Evolutionary conservation across 2,888 invertebrate genomes (phyloP).

Genomic region (Ochropleura leucogaster): DNA sequence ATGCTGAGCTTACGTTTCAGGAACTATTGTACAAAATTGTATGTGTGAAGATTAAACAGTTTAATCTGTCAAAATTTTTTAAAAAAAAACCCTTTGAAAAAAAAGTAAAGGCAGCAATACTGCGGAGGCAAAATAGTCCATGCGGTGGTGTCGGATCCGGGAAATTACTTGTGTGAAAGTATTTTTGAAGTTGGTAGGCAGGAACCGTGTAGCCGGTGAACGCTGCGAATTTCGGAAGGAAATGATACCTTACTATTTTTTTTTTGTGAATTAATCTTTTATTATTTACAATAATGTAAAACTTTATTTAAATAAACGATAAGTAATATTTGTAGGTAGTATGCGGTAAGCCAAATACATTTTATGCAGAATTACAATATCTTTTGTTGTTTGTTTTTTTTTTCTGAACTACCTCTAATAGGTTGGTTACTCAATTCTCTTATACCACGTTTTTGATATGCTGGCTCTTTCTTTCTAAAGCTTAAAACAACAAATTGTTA

Average conservation of each 20-base stretch:
- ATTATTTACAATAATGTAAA: neutral
- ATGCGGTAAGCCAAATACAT: neutral
- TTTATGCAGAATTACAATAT: neutral
- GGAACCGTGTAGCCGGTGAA: neutral
- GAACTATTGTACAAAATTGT: neutral
- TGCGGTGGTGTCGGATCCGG: neutral
- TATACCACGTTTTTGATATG: neutral
- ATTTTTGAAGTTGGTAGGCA: too few relatives aligned
- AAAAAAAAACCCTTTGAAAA: too few relatives aligned
- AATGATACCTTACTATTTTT: neutral
- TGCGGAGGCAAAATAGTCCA: too few relatives aligned
- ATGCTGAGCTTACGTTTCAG: neutral
- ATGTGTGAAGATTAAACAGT: neutral
- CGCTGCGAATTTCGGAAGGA: neutral
- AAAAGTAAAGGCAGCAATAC: too few relatives aligned
- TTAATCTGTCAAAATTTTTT: neutral
- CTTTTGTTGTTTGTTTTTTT: neutral
- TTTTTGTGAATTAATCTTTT: neutral
- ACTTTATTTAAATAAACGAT: neutral
- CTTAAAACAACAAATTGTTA: neutral
- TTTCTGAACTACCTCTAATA: neutral
- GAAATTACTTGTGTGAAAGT: conserved; percentile 3
- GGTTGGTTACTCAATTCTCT: neutral
- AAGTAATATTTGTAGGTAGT: neutral
- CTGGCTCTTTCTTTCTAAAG: neutral